Evolutionary conservation across 2,113 vertebrate genomes (phyloP).

Genomic region (Suncus etruscus): DNA sequence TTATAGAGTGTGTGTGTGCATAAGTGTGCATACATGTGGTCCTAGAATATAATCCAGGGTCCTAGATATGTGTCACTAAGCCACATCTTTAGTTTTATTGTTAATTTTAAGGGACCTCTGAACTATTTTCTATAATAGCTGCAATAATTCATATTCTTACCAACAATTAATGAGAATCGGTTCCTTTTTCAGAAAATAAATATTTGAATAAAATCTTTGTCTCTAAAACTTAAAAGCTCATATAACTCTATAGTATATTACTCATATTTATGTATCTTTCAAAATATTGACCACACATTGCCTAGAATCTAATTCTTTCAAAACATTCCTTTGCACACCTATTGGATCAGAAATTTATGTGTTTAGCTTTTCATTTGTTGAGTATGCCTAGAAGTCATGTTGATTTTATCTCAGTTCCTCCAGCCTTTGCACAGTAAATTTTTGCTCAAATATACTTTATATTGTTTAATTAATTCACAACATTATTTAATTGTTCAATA

Average conservation of each 20-base stretch:
- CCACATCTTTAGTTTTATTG: not conserved
- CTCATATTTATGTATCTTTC: not conserved
- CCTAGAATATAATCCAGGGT: too few relatives aligned
- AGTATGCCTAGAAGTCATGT: not conserved
- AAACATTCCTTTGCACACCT: conserved; percentile 6
- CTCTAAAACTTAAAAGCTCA: not conserved
- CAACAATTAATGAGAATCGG: not conserved
- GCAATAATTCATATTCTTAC: not conserved
- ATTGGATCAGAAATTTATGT: not conserved
- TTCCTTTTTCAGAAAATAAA: not conserved
- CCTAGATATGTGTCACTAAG: not conserved
- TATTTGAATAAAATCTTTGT: conserved; percentile 37
- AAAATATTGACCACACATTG: not conserved
- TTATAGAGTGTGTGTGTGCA: not conserved
- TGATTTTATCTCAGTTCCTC: not conserved
- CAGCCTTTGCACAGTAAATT: not conserved
- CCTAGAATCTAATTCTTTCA: not conserved
- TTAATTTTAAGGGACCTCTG: conserved; percentile 24
- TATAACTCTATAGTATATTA: not conserved
- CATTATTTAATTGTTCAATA: not conserved
- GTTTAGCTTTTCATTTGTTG: not conserved
- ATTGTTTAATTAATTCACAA: conserved; percentile 35
- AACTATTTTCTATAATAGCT: not conserved
- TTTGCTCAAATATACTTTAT: conserved; percentile 17
- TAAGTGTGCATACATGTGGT: too few relatives aligned